Conservation (phyloP, 1,140 invertebrate genomes). For the Ylistrum balloti region DNA sequence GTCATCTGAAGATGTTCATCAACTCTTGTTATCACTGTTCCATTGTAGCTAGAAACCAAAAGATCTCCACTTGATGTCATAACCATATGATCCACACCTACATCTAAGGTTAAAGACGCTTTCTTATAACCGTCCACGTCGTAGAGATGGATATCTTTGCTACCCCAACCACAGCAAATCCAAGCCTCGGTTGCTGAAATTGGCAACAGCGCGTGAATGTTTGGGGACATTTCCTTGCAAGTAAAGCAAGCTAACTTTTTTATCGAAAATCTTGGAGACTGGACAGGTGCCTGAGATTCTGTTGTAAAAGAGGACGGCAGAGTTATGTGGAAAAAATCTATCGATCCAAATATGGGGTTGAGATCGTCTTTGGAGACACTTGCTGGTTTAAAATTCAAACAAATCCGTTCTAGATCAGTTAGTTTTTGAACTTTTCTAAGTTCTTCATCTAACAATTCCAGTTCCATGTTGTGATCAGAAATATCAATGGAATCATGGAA, state of each 20-base stretch:
- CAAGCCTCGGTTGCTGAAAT: slow-evolving; percentile 61
- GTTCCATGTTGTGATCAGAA: not conserved
- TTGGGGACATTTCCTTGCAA: slow-evolving; percentile 45
- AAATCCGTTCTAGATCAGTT: slow-evolving; percentile 10
- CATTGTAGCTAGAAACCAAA: slow-evolving; percentile 52
- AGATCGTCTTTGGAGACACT: not conserved
- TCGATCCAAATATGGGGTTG: not conserved
- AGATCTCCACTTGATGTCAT: slow-evolving; percentile 17
- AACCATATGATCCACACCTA: slow-evolving; percentile 50
- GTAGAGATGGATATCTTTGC: slow-evolving; percentile 59
- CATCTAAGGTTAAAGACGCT: slow-evolving; percentile 56
- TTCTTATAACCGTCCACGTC: slow-evolving; percentile 54
- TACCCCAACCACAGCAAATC: slow-evolving; percentile 66
- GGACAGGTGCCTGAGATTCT: not conserved
- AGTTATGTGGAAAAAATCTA: not conserved
- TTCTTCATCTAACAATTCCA: not conserved
- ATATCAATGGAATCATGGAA: not conserved
- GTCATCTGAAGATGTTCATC: slow-evolving; percentile 49
- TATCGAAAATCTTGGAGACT: not conserved
- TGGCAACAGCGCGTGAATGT: slow-evolving; percentile 60
- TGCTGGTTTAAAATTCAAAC: slow-evolving; percentile 13
- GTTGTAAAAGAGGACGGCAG: not conserved
- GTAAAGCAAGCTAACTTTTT: slow-evolving; percentile 43
- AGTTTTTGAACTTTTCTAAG: not conserved
- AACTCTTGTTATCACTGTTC: slow-evolving; percentile 40